Percentiles rank a stretch among this genome's conserved stretches.
Evolutionary conservation across 2,113 vertebrate genomes (phyloP).

Genomic region (Embiotoca jacksoni): DNA sequence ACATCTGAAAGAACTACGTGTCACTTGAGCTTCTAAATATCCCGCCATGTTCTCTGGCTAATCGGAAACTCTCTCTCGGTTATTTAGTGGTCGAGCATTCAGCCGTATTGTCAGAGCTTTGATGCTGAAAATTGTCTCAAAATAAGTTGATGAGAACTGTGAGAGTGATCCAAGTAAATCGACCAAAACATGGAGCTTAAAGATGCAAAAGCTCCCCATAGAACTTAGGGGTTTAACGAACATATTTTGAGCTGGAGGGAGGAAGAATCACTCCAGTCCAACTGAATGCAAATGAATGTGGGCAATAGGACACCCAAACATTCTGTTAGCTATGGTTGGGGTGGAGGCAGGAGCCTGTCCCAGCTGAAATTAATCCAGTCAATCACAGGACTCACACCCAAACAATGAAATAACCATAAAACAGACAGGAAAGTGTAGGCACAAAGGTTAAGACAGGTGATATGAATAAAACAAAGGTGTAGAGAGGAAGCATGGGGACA

Average conservation of each 20-base stretch:
- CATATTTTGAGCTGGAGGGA: not conserved
- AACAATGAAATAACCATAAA: constrained; percentile 26
- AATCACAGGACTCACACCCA: constrained; percentile 13
- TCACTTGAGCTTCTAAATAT: too few relatives aligned
- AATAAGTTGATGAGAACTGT: not conserved
- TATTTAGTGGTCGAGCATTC: not conserved
- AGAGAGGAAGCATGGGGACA: not conserved
- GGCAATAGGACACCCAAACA: too few relatives aligned
- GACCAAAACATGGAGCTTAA: not conserved
- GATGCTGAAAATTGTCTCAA: not conserved
- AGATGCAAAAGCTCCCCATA: not conserved
- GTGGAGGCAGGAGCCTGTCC: too few relatives aligned
- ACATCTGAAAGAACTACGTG: too few relatives aligned
- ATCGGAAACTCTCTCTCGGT: not conserved
- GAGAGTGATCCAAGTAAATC: not conserved
- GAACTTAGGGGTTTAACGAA: not conserved
- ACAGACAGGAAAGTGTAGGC: constrained; percentile 1
- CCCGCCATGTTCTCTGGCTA: not conserved
- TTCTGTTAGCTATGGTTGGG: too few relatives aligned
- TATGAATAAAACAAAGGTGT: constrained; percentile 19
- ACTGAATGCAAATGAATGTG: not conserved
- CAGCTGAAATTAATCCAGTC: not conserved
- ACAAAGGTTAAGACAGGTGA: not conserved
- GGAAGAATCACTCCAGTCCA: not conserved
- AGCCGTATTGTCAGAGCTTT: not conserved